Percentiles rank a stretch among this genome's conserved stretches.
Evolutionary conservation across 2,797 vertebrate genomes (phyloP).

Genomic region (Percopsis omiscomaycus): DNA sequence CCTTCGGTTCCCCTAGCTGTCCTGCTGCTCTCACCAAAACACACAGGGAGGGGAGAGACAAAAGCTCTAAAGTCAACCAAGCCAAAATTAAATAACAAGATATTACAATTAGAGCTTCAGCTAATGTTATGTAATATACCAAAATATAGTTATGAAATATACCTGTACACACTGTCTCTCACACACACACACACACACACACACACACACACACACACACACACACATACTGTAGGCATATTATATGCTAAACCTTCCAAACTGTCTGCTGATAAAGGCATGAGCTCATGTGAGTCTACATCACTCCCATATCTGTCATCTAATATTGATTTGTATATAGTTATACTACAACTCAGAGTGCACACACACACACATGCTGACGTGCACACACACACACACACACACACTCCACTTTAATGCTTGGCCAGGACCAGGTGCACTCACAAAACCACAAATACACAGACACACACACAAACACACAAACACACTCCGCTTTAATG

Average conservation of each 20-base stretch:
- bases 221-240: neutral
- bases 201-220: neutral
- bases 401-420: neutral
- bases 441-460: neutral
- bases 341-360: neutral
- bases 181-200: constrained; percentile 11
- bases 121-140: too few species aligned
- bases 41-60: neutral
- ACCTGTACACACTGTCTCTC: neutral
- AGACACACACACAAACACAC: neutral
- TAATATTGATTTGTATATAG: constrained; percentile 34
- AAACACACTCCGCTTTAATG: too few species aligned
- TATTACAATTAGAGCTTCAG: too few species aligned
- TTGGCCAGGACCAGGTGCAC: neutral
- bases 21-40: too few species aligned
- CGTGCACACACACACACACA: constrained; percentile 9
- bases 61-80: too few species aligned
- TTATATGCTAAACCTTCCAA: neutral
- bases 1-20: too few species aligned
- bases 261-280: constrained; percentile 15
- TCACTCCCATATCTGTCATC: constrained; percentile 31
- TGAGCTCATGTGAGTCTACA: neutral
- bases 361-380: constrained; percentile 17
- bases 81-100: neutral
- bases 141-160: constrained; percentile 6